Base-by-base conservation (phyloP, 1,140 invertebrate species). In the Rhyzopertha dominica region DNA sequence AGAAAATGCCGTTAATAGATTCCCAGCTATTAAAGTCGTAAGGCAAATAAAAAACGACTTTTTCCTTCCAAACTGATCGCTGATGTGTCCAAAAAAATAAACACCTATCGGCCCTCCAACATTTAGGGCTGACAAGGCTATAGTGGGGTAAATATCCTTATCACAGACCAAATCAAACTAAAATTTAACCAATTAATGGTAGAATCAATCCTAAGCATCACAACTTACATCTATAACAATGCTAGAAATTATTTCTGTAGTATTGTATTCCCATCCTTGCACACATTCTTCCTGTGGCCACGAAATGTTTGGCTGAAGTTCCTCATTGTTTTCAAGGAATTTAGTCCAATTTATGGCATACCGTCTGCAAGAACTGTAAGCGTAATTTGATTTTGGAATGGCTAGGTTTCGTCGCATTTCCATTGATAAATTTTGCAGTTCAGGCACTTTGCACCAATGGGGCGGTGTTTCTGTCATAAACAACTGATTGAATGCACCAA, bases 401-500 rank as follows among this genome's bases (percentile, higher is more conserved):
- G 77, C 75, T 51, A 88, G 63, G 12, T 66, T 61, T 70, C 75
- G 78, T 36, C 81, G 73, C 45, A 77, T 67, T 31, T 81, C 74
- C 22, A 75, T 48, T 24, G 75, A 71, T 32, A 82, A 57, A 58
- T 76, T 68, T 26, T 71, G 62, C 12, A 89, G 65, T 47, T 81
- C 75, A 0, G 86, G 84, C 3, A 87, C 72, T 32, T 67, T 72
- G 58, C 88, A 91, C 85, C 86, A 88, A 67, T 90, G 84, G 22
- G 81, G 75, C 0, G 87, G 87, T 14, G 78, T 77, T 53, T 88
- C 83, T 0, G 85, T 78, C 84, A 90, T 88, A 64, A 91, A 91
- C 2, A 90, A 75, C 62, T 93, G 90, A 69, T 90, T 91, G 65
- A 91, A 93, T 1, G 87, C 87, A 63, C 88, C 87, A 65, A 91